Percentiles rank a stretch among this genome's conserved stretches.
These are phyloP conservation scores for Cricetomys ansorgei DNA, from an alignment of 2,113 vertebrate genomes.

Conservation along the genomic window DNA sequence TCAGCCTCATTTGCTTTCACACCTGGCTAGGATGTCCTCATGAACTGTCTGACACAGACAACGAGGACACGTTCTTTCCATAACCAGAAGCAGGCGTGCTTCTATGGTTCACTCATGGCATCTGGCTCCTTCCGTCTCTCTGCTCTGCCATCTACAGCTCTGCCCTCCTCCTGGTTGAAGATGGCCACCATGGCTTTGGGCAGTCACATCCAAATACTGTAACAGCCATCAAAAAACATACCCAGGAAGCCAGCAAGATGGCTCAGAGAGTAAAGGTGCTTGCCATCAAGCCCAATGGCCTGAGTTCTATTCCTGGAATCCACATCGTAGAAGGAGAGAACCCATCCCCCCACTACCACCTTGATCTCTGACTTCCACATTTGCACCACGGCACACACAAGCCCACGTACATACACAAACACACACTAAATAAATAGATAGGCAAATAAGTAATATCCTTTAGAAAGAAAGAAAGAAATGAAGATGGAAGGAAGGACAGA, in stretches of 20 bases:
- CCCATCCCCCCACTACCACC: neutral
- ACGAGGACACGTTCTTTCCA: neutral
- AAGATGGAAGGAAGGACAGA: too few relatives aligned
- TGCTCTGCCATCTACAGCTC: neutral
- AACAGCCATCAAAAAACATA: neutral
- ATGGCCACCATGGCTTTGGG: neutral
- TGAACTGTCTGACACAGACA: neutral
- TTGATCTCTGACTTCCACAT: neutral
- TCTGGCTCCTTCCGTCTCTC: neutral
- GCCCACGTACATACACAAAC: neutral
- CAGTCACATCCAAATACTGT: neutral
- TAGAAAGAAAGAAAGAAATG: neutral
- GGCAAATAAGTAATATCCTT: neutral
- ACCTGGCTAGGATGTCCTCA: neutral
- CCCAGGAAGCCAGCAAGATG: neutral
- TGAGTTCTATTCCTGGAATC: neutral
- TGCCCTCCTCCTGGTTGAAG: neutral
- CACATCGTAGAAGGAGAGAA: neutral
- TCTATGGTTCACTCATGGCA: neutral
- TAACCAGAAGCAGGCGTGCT: neutral
- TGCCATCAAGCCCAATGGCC: neutral
- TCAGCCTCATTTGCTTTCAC: neutral
- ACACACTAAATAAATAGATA: neutral
- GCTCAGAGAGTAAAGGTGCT: neutral
- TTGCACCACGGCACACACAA: neutral